Conservation (phyloP, 2,113 vertebrate species). For the Lates calcarifer region DNA sequence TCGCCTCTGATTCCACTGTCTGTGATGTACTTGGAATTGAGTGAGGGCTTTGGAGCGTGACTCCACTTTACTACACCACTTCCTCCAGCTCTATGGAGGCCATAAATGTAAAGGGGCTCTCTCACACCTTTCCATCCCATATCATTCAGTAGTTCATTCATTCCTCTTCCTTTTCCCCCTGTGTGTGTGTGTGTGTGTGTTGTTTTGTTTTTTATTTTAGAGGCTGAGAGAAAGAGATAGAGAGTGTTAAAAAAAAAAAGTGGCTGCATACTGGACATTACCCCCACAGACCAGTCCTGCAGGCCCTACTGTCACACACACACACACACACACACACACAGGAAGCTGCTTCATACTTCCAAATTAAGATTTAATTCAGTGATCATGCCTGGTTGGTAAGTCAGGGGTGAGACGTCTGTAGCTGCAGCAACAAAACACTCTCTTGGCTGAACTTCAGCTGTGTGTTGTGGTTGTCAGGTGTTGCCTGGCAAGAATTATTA, state of each 20-base stretch:
- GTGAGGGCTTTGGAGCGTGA: conserved; percentile 77
- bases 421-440: conserved; percentile 32
- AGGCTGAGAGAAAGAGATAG: conserved; percentile 51
- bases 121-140: conserved; percentile 82
- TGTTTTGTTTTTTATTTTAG: conserved; percentile 58
- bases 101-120: conserved; percentile 83
- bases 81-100: conserved; percentile 81
- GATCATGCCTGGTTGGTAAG: background rate
- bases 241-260: conserved; percentile 64
- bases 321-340: conserved; percentile 5
- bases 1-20: conserved; percentile 50
- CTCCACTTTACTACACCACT: conserved; percentile 82
- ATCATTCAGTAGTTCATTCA: conserved; percentile 75
- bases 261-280: conserved; percentile 57
- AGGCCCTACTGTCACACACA: conserved; percentile 22
- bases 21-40: conserved; percentile 82
- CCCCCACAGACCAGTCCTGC: conserved; percentile 24
- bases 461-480: conserved; percentile 16
- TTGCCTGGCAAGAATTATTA: conserved; percentile 1
- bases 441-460: conserved; percentile 2
- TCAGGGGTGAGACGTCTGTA: conserved; percentile 5
- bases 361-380: background rate
- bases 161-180: conserved; percentile 66
- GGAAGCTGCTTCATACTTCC: conserved; percentile 31
- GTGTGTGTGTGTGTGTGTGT: conserved; percentile 32